Evolutionary conservation across 2,797 vertebrate species (phyloP), one percentile per base, ranked within the genome.

Genomic region (Petrocephalus sullivani): DNA sequence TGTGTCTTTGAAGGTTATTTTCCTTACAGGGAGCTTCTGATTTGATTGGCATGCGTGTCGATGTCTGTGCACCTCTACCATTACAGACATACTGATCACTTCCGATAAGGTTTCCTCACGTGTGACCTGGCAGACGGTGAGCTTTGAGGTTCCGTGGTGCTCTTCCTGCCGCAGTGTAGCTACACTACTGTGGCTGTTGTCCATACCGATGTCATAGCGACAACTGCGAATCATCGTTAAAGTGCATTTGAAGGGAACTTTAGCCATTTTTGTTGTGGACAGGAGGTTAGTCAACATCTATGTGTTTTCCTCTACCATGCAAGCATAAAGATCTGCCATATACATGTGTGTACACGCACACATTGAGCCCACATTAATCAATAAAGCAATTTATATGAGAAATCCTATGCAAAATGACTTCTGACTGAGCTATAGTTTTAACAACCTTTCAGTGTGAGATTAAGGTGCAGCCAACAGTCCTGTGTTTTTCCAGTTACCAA

Each of bases 401-500:
- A 86, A 86, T 60, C 85, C 85, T 86, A 86, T 86, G 85, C 85
- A 86, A 86, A 41, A 58, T 86, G 54, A 46, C 83, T 54, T 85
- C 83, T 85, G 85, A 86, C 85, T 86, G 56, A 86, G 33, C 85
- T 41, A 85, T 54, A 57, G 23, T 85, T 85, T 54, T 84, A 53
- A 54, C 81, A 54, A 84, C 51, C 81, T 60, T 86, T 58, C 23
- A 37, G 4, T 33, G 57, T 41, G 37, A 12, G 54, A 86, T 5
- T 23, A 85, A 7, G 21, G 83, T 81, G 54, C 28, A 57, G n/a
- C 0, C 28, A 60, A 60, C 14, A 58, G 33, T 51, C n/a, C 3
- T 41, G 12, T 58, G 85, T 86, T 41, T 58, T 86, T 56, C 33
- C 28, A 28, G 28, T 28, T 28, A 28, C 33, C 53, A 41, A 28